A percentile compares a stretch with the other conserved stretches of the same genome.
These are phyloP conservation scores for Calephelis virginiensis DNA, from an alignment of 1,140 invertebrate species.

Conservation along the genomic window DNA sequence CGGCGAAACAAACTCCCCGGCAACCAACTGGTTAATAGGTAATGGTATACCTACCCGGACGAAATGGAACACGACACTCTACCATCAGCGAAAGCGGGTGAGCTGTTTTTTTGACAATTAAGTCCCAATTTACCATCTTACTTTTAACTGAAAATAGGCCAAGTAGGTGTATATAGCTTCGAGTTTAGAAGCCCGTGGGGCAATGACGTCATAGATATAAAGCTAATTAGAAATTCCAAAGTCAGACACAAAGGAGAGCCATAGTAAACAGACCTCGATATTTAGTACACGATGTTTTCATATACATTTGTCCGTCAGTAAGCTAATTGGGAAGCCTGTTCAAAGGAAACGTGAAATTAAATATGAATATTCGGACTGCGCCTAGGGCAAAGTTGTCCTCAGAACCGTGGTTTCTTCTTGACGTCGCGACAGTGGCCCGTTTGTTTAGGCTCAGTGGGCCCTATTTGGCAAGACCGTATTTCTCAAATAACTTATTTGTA, in stretches of 20 bases:
- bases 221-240: slow-evolving; percentile 15
- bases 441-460: slow-evolving; percentile 62
- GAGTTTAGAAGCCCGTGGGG: too few relatives aligned
- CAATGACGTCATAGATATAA: too few relatives aligned
- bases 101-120: too few relatives aligned
- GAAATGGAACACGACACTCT: too few relatives aligned
- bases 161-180: neutral
- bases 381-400: slow-evolving; percentile 53
- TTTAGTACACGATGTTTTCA: slow-evolving; percentile 23
- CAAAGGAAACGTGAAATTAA: slow-evolving; percentile 61
- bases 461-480: slow-evolving; percentile 47
- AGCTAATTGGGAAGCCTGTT: slow-evolving; percentile 47
- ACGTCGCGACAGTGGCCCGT: slow-evolving; percentile 55
- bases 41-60: too few relatives aligned
- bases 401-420: slow-evolving; percentile 52
- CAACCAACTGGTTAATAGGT: too few relatives aligned
- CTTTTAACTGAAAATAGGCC: too few relatives aligned
- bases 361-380: slow-evolving; percentile 71
- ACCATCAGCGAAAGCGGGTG: too few relatives aligned
- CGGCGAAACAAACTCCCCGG: too few relatives aligned
- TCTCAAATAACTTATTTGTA: slow-evolving; percentile 3
- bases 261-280: slow-evolving; percentile 32
- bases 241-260: slow-evolving; percentile 16
- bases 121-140: too few relatives aligned
- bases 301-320: slow-evolving; percentile 50